Conservation (phyloP, 1,140 invertebrate genomes). For the Dendrolimus punctatus region DNA sequence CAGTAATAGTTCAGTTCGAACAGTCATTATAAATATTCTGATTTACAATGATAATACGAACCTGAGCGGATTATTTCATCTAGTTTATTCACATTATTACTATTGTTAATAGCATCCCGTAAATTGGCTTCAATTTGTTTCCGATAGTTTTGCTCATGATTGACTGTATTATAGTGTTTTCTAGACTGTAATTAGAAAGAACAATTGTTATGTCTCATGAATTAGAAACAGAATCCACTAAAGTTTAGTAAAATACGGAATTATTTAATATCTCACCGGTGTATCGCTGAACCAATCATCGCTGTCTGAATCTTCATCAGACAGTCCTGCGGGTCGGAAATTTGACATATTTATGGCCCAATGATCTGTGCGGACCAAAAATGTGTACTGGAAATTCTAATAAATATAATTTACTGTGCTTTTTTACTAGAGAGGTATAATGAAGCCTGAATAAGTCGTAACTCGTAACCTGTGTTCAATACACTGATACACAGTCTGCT, state of each 20-base stretch:
- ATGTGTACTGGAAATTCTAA: too few relatives aligned
- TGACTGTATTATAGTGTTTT: constrained; percentile 10
- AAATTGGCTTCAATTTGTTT: constrained; percentile 39
- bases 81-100: constrained; percentile 28
- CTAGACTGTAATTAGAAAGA: constrained; percentile 15
- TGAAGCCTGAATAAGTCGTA: too few relatives aligned
- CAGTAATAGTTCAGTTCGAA: too few relatives aligned
- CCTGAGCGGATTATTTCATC: constrained; percentile 24
- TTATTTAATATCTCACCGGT: constrained; percentile 27
- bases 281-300: constrained; percentile 48
- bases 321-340: constrained; percentile 46
- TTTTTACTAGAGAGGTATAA: too few relatives aligned
- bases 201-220: background rate
- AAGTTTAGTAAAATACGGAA: background rate
- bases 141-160: constrained; percentile 17
- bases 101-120: constrained; percentile 46
- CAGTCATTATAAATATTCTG: background rate
- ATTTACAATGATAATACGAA: background rate
- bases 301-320: constrained; percentile 45
- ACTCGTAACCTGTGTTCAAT: too few relatives aligned
- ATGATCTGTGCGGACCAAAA: background rate
- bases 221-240: background rate
- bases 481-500: too few relatives aligned
- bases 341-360: constrained; percentile 27
- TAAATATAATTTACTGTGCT: too few relatives aligned